These are phyloP conservation scores for Vidua chalybeata DNA, from an alignment of 2,113 vertebrate genomes.

Conservation along the genomic window DNA sequence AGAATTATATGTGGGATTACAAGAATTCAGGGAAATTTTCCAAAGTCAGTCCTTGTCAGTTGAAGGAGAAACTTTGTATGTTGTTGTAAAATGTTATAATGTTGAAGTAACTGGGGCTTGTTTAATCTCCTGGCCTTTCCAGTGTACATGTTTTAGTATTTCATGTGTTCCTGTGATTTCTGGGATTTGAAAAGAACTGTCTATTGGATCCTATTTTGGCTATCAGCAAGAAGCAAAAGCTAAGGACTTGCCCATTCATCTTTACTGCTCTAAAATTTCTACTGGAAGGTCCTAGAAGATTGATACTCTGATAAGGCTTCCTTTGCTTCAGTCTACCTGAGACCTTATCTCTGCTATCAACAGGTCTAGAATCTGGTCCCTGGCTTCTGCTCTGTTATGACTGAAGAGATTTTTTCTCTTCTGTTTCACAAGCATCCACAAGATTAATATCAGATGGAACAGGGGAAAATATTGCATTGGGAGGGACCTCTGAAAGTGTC, in stretches of 20 bases:
- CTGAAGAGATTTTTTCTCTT: not conserved
- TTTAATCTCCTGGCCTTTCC: not conserved
- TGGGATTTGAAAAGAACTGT: not conserved
- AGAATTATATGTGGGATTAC: constrained; percentile 17
- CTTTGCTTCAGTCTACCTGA: not conserved
- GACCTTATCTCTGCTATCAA: not conserved
- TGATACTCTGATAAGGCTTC: not conserved
- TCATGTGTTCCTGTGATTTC: not conserved
- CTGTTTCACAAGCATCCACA: not conserved
- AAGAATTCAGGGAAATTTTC: not conserved
- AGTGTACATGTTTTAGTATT: not conserved
- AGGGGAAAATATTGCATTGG: not conserved
- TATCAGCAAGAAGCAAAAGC: not conserved
- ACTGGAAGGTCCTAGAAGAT: not conserved
- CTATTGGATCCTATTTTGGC: not conserved
- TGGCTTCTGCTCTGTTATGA: not conserved
- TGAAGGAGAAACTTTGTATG: not conserved
- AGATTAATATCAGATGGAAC: not conserved
- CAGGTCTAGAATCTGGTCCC: not conserved
- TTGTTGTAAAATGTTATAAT: not conserved
- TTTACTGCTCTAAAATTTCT: not conserved
- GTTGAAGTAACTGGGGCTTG: not conserved
- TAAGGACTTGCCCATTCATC: not conserved
- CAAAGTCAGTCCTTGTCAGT: not conserved
- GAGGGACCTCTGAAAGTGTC: not conserved